A percentile compares a stretch with the other conserved stretches of the same genome.
Evolutionary conservation across 2,888 invertebrate species (phyloP).

Genomic region (Xylota sylvarum): DNA sequence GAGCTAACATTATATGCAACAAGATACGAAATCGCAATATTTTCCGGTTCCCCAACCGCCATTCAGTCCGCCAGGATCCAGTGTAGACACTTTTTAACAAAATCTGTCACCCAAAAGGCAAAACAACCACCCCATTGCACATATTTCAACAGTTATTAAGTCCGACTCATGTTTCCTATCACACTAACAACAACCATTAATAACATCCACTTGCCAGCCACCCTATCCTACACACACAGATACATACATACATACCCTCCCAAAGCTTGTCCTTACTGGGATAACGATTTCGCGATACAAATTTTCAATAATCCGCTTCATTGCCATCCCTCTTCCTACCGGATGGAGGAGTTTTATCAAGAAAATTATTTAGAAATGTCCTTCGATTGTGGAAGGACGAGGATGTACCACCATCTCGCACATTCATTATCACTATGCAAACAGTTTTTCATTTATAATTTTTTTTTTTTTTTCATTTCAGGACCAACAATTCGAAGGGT

Average conservation of each 20-base stretch:
- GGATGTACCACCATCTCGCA: not conserved
- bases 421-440: constrained; percentile 18
- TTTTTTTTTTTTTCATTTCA: constrained; percentile 16
- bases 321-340: too few species aligned
- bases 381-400: not conserved
- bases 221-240: not conserved
- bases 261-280: constrained; percentile 33
- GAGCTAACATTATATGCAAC: constrained; percentile 44
- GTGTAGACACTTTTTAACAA: constrained; percentile 22
- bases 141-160: constrained; percentile 61
- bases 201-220: constrained; percentile 36
- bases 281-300: constrained; percentile 44
- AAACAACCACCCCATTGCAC: constrained; percentile 37
- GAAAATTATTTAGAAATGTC: constrained; percentile 52
- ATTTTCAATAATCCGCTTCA: constrained; percentile 58
- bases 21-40: constrained; percentile 62
- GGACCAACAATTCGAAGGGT: constrained; percentile 28
- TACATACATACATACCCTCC: not conserved
- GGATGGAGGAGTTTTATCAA: constrained; percentile 48
- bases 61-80: not conserved
- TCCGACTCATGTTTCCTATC: constrained; percentile 63
- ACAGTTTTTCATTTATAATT: constrained; percentile 23
- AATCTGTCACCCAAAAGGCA: constrained; percentile 45
- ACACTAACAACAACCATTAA: constrained; percentile 61
- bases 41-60: constrained; percentile 17